Evolutionary conservation across 2,888 invertebrate genomes (phyloP), one percentile per base, ranked within the genome.

Genomic region (Caenorhabditis sp.): DNA sequence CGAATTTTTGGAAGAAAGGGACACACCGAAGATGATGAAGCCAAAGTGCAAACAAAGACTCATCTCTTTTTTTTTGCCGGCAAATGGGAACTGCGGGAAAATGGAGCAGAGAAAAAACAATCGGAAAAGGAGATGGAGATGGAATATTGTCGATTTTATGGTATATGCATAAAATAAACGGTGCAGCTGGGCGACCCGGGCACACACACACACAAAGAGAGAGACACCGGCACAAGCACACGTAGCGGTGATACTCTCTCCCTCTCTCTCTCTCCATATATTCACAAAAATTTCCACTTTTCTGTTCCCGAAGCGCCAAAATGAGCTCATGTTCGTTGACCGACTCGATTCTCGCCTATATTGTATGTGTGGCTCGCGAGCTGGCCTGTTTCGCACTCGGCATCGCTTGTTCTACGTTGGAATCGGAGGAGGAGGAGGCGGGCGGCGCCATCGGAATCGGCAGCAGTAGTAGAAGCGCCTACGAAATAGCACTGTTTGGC

Each of bases 371-470:
- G 26, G 62, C 48, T 41, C 68, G 41, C 24, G 71, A 71, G 41
- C 17, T 55, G 71, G 58, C 61, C 62, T 79, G 75, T 52, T 65
- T 72, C 66, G 48, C 46, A 39, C 52, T 74, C 58, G 66, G 74
- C 50, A 62, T 72, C 35, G 17, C 27, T 43, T 50, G 62, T 39
- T 26, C 48, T 15, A 17, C 20, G 9, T 26, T 50, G 0, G 13
- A n/a, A 13, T 32, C 63, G 30, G 5, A 5, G 5, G 6, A 9
- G 8, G 2, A 15, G 1, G 13, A 22, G 8, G 11, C 45, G 39
- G 53, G 15, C 24, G 50, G 43, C 65, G 52, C 46, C 43, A 9
- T 26, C 26, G 37, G 50, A 41, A 56, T 59, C 48, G 55, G 61
- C 15, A 58, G 61, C 48, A 39, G 66, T 27, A 53, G 59, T 13